Percentiles rank a stretch among this genome's conserved stretches.
phyloP scores from a whole-genome alignment of 2,888 invertebrate species.

The Drosophila borealis region DNA sequence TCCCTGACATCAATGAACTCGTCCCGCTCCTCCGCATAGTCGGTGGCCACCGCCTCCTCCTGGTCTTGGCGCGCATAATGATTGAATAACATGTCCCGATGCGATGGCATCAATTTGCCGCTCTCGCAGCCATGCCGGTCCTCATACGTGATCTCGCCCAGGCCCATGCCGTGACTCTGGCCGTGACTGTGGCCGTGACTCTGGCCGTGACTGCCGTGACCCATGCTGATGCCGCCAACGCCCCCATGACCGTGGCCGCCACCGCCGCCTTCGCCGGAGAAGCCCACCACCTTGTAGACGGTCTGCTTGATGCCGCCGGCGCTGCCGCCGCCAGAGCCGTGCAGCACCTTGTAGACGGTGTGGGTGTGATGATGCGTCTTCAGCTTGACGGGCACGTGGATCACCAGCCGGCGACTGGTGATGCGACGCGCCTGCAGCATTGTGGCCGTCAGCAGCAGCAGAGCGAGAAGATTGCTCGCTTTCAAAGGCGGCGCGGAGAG shows the following conservation, averaged over 20 bases:
- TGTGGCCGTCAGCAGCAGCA: constrained; percentile 52
- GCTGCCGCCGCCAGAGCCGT: constrained; percentile 86
- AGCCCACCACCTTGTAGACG: constrained; percentile 77
- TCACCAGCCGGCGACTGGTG: constrained; percentile 89
- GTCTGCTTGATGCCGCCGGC: constrained; percentile 85
- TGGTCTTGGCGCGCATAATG: constrained; percentile 81
- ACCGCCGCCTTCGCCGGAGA: constrained; percentile 52
- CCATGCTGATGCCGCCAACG: constrained; percentile 62
- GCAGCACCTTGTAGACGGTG: constrained; percentile 90
- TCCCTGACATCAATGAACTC: constrained; percentile 75
- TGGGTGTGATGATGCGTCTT: constrained; percentile 91
- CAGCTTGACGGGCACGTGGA: constrained; percentile 91
- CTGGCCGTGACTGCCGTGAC: constrained; percentile 79
- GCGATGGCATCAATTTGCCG: constrained; percentile 65
- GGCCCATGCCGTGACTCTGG: constrained; percentile 74
- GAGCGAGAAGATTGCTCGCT: constrained; percentile 36
- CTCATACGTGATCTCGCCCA: constrained; percentile 76
- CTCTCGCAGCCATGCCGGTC: constrained; percentile 72
- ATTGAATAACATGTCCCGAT: constrained; percentile 82
- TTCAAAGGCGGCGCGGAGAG: constrained; percentile 24
- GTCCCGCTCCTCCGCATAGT: constrained; percentile 70
- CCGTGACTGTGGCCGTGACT: constrained; percentile 21
- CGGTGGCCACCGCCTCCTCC: constrained; percentile 50
- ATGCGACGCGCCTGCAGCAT: constrained; percentile 76
- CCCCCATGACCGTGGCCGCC: constrained; percentile 82